Evolutionary conservation across 2,888 invertebrate species (phyloP).

Genomic region (Cinara cedri): DNA sequence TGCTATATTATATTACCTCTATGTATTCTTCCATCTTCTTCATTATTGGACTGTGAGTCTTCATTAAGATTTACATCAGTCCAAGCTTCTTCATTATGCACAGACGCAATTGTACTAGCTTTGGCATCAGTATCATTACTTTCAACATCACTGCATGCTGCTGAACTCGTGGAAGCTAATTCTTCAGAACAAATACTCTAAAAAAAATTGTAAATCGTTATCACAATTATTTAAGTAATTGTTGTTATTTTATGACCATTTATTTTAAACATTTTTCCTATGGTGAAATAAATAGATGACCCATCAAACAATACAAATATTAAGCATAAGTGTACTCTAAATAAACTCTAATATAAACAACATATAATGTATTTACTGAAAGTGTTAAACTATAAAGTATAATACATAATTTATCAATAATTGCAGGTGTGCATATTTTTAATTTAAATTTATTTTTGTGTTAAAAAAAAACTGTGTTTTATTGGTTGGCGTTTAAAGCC

Average conservation of each 20-base stretch:
- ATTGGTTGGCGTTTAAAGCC: conserved; percentile 38
- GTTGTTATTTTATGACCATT: not conserved
- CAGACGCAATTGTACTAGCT: conserved; percentile 37
- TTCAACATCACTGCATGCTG: conserved; percentile 61
- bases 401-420: not conserved
- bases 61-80: conserved; percentile 91
- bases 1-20: conserved; percentile 33
- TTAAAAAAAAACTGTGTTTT: conserved; percentile 36
- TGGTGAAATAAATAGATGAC: not conserved
- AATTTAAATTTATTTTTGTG: conserved; percentile 27
- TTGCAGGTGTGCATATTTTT: conserved; percentile 16
- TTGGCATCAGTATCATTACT: conserved; percentile 60
- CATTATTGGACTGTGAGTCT: conserved; percentile 66
- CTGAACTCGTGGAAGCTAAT: conserved; percentile 65
- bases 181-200: conserved; percentile 88
- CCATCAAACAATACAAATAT: conserved; percentile 6
- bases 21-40: conserved; percentile 42
- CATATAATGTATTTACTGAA: not conserved
- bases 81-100: conserved; percentile 80
- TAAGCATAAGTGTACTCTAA: conserved; percentile 22
- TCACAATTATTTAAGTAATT: not conserved
- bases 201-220: conserved; percentile 58
- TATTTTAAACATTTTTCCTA: not conserved
- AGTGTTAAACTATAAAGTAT: conserved; percentile 19
- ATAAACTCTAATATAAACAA: conserved; percentile 31